These are phyloP conservation scores for Tenthredo distinguenda DNA, from an alignment of 2,888 invertebrate species.

Conservation along the genomic window DNA sequence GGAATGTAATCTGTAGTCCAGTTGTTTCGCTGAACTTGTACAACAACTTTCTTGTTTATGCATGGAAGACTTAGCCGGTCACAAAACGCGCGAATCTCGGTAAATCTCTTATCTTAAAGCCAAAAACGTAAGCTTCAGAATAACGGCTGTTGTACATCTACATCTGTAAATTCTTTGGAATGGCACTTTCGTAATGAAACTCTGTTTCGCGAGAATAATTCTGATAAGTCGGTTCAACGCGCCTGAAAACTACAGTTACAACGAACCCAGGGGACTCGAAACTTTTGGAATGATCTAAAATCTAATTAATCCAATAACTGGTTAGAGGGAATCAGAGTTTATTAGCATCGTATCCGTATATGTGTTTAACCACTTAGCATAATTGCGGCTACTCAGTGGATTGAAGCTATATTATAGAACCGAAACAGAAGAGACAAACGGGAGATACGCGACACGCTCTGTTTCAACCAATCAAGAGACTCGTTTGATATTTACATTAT, in stretches of 20 bases:
- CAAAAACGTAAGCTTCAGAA: neutral
- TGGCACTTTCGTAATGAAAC: conserved; percentile 15
- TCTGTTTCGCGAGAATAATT: neutral
- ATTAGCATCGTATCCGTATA: neutral
- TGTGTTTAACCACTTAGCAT: conserved; percentile 42
- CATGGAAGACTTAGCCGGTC: neutral
- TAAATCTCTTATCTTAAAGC: neutral
- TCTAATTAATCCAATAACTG: conserved; percentile 11
- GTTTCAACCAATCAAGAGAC: conserved; percentile 64
- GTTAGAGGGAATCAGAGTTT: conserved; percentile 17
- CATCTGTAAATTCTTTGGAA: neutral
- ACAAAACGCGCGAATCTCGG: neutral
- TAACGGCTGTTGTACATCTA: neutral
- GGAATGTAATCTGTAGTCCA: neutral
- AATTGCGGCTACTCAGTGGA: conserved; percentile 32
- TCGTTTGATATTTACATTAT: conserved; percentile 60
- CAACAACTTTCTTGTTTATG: neutral
- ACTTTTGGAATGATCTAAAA: neutral
- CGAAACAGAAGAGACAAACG: conserved; percentile 17
- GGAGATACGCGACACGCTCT: conserved; percentile 62
- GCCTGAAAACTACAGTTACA: neutral
- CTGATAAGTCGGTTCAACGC: neutral
- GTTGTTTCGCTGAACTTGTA: neutral
- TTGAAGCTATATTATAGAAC: neutral
- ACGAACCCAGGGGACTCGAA: neutral